Evolutionary conservation across 37 sponge, comb jelly and placozoan genomes (phyloP).

Genomic region (Spongilla lacustris): DNA sequence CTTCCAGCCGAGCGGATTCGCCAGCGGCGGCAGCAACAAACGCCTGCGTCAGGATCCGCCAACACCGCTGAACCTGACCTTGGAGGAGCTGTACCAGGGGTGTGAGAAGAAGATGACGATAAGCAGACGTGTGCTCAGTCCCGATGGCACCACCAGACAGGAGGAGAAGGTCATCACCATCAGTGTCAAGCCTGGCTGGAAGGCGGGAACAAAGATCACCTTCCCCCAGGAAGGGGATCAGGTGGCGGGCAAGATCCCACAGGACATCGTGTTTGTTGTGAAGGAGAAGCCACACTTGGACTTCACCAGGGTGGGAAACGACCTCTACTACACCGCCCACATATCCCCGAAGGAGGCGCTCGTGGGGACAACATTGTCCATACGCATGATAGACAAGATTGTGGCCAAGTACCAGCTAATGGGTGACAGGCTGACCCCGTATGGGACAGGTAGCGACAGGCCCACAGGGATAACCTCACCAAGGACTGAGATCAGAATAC

Average conservation of each 20-base stretch:
- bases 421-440: too few relatives aligned
- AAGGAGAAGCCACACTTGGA: constrained; percentile 76
- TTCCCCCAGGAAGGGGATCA: constrained; percentile 93
- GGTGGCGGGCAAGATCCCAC: constrained; percentile 72
- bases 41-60: constrained; percentile 76
- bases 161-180: constrained; percentile 85
- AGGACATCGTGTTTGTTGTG: constrained; percentile 89
- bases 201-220: constrained; percentile 96
- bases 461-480: constrained; percentile 71
- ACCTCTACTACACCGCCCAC: constrained; percentile 60
- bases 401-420: constrained; percentile 7
- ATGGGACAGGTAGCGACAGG: too few relatives aligned
- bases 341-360: constrained; percentile 78
- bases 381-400: constrained; percentile 59
- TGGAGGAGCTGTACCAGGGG: constrained; percentile 89
- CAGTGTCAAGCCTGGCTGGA: constrained; percentile 97
- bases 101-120: constrained; percentile 96
- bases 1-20: background rate
- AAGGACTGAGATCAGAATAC: constrained; percentile 30
- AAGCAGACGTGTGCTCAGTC: constrained; percentile 55
- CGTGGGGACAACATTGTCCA: constrained; percentile 21
- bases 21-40: background rate
- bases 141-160: constrained; percentile 46
- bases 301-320: constrained; percentile 85
- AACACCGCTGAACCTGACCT: constrained; percentile 62